Evolutionary conservation across 1,140 invertebrate genomes (phyloP).

Genomic region (Lasioglossum baleicum): DNA sequence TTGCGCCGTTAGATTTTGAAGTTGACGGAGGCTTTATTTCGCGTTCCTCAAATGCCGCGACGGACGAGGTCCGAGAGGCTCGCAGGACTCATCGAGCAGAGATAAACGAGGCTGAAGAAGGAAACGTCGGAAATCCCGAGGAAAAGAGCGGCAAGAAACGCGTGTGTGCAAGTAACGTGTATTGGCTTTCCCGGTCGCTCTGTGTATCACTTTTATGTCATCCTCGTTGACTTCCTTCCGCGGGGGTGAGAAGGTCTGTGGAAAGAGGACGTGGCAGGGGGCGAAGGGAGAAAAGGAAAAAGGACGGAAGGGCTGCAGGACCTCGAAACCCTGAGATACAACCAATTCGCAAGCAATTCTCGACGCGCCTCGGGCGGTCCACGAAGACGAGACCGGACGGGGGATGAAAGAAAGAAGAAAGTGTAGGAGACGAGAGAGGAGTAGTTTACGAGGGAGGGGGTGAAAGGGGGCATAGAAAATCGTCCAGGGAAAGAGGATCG

Average conservation of each 20-base stretch:
- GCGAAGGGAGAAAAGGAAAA: neutral
- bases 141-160: neutral
- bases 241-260: neutral
- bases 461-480: slow-evolving; percentile 47
- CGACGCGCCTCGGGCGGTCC: slow-evolving; percentile 66
- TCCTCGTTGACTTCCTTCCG: slow-evolving; percentile 58
- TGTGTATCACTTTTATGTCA: slow-evolving; percentile 39
- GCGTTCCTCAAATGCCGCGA: neutral
- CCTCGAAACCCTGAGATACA: slow-evolving; percentile 63
- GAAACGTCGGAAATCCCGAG: neutral
- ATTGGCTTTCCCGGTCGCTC: slow-evolving; percentile 30
- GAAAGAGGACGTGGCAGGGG: neutral
- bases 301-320: slow-evolving; percentile 43
- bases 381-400: slow-evolving; percentile 40
- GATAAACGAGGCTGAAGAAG: neutral
- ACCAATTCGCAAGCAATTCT: slow-evolving; percentile 73
- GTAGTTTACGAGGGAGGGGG: slow-evolving; percentile 24
- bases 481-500: slow-evolving; percentile 53
- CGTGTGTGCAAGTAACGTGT: neutral
- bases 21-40: neutral
- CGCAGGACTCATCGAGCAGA: neutral
- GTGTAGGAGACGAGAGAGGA: neutral
- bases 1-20: neutral
- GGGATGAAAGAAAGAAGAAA: slow-evolving; percentile 1
- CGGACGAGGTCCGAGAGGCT: neutral